Percentiles rank a stretch among this genome's conserved stretches.
Evolutionary conservation across 2,888 invertebrate genomes (phyloP).

Genomic region (Tetanocera ferruginea): DNA sequence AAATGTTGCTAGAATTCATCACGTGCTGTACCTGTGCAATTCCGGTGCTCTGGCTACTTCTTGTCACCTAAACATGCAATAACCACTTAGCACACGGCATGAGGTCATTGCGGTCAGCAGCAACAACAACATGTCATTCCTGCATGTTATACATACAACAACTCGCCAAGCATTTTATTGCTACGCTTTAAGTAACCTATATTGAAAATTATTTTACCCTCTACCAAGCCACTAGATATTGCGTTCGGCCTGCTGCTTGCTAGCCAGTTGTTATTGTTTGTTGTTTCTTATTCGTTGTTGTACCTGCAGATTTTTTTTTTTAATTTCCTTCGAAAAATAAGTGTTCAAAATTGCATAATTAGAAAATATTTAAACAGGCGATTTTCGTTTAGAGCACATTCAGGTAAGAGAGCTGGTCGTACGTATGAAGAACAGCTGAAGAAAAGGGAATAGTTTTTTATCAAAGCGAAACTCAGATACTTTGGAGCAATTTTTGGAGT

Average conservation of each 20-base stretch:
- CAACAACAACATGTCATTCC: background rate
- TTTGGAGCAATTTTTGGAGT: too few relatives aligned
- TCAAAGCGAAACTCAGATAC: too few relatives aligned
- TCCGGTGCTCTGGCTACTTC: slow-evolving; percentile 40
- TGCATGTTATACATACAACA: background rate
- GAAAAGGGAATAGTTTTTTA: background rate
- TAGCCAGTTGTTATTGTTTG: background rate
- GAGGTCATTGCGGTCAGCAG: slow-evolving; percentile 50
- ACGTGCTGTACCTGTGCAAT: background rate
- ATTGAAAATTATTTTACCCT: background rate
- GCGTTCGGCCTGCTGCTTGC: background rate
- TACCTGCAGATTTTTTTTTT: slow-evolving; percentile 15
- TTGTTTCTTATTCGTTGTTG: background rate
- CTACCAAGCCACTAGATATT: background rate
- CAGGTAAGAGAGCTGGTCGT: too few relatives aligned
- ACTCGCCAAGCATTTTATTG: background rate
- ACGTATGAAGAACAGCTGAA: background rate
- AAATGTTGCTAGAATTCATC: background rate
- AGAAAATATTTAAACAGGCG: background rate
- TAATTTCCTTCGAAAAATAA: background rate
- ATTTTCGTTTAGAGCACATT: too few relatives aligned
- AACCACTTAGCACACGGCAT: slow-evolving; percentile 48
- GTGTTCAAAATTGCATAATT: slow-evolving; percentile 29
- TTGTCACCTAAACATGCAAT: slow-evolving; percentile 51
- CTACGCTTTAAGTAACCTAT: background rate